These are phyloP conservation scores for Lagenorhynchus albirostris DNA, from an alignment of 2,113 vertebrate species.

Conservation along the genomic window DNA sequence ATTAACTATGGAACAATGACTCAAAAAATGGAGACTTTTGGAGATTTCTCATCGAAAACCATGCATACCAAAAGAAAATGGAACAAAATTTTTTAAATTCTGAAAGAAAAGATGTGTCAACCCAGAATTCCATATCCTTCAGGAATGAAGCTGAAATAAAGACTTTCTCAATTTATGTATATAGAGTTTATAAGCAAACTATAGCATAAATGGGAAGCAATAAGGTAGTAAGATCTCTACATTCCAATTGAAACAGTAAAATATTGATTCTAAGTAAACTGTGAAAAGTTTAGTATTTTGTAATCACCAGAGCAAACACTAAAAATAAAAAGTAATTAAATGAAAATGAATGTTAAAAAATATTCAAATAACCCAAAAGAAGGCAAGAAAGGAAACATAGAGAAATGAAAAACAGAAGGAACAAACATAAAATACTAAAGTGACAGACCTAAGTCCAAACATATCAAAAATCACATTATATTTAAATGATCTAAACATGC, in stretches of 20 bases:
- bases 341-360: not conserved
- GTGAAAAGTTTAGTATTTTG: not conserved
- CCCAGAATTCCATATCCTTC: not conserved
- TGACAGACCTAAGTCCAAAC: not conserved
- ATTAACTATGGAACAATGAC: not conserved
- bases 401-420: not conserved
- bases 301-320: not conserved
- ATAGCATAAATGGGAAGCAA: not conserved
- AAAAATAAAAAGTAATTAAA: not conserved
- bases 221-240: not conserved
- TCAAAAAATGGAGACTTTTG: not conserved
- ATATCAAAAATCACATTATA: not conserved
- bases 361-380: not conserved
- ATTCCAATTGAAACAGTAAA: not conserved
- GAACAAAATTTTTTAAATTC: not conserved
- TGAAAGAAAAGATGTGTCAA: not conserved
- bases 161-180: not conserved
- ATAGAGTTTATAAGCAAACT: not conserved
- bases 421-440: not conserved
- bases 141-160: not conserved
- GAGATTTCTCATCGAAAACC: not conserved
- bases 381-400: not conserved
- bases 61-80: not conserved
- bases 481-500: not conserved
- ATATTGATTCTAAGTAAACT: not conserved